Base-by-base conservation (phyloP, 2,113 vertebrate species). In the Sinocyclocheilus anophthalmus region DNA sequence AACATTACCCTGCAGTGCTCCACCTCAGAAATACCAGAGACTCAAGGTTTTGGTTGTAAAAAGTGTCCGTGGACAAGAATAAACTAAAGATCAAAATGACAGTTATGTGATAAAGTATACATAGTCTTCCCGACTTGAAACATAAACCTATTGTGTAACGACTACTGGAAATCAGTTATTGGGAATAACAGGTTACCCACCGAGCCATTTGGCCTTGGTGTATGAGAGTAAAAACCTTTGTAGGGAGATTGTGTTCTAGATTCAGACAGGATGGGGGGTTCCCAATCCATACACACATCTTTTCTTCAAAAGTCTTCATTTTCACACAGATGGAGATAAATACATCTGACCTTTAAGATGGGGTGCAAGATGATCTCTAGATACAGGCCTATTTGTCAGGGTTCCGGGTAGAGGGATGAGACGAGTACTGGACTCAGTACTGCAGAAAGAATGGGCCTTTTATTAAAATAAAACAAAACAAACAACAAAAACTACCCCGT, bases 251-350 rank as follows among this genome's bases (percentile, higher is more conserved):
- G 48, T 78, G 30, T 59, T 53, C 24, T 57, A 57, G 76, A 57
- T 78, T 78, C 75, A 55, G 75, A 77, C 42, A 76, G 45, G 75
- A 76, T 76, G 12, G 73, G 42, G 42, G 14, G 53, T 16, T 55
- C 53, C 53, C 53, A 55, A 55, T 20, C 16, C 0, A 55, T 20
- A 55, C 53, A 16, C 14, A 55, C 53, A 55, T 55, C 1, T 55
- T 1, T 55, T 55, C 53, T 55, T 4, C 53, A 55, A 55, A 3
- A 4, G 5, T 18, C 14, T 55, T 55, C 14, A 55, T 55, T 55
- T 55, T 55, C 9, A 63, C 22, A 63, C 61, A 63, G 61, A 63
- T 63, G n/a, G 61, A 63, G n/a, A 24, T 3, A 63, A 63, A 10
- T 48, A 11, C 10, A 48, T 48, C 45, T 48, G 45, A 48, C 45